phyloP scores from a whole-genome alignment of 1,140 invertebrate genomes.

The Drosophila oshimai region DNA sequence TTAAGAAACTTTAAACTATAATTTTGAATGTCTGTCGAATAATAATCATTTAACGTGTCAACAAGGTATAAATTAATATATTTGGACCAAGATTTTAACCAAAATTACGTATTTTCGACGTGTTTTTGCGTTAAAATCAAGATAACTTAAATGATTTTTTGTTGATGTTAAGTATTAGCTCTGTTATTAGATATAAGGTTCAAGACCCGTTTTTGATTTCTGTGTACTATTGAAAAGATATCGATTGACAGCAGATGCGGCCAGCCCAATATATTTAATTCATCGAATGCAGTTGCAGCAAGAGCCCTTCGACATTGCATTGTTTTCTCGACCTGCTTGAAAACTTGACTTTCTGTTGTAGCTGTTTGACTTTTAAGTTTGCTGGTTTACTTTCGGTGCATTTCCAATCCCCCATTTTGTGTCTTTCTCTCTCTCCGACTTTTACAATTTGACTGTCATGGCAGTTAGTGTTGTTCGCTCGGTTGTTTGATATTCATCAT shows the following conservation, averaged over 20 bases:
- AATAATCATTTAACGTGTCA: no score
- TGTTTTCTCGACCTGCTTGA: neutral
- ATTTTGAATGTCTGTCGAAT: no score
- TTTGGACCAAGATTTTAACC: no score
- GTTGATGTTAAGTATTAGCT: no score
- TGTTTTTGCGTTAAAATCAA: no score
- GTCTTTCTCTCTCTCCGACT: neutral
- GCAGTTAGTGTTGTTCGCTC: conserved; percentile 11
- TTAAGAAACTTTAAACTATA: no score
- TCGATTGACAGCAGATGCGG: neutral
- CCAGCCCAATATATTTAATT: conserved; percentile 30
- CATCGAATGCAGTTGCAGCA: conserved; percentile 14
- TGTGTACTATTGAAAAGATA: neutral
- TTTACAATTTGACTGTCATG: conserved; percentile 19
- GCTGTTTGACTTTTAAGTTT: conserved; percentile 51
- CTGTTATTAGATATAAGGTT: no score
- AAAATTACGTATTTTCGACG: no score
- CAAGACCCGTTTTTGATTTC: neutral
- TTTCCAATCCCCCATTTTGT: neutral
- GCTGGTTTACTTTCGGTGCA: conserved; percentile 10
- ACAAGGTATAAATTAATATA: no score
- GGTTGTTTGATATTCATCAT: conserved; percentile 57
- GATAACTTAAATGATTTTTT: no score
- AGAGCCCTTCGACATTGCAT: no score
- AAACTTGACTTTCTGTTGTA: conserved; percentile 1